phyloP scores from a whole-genome alignment of 2,113 vertebrate genomes.

The Pithys albifrons region DNA sequence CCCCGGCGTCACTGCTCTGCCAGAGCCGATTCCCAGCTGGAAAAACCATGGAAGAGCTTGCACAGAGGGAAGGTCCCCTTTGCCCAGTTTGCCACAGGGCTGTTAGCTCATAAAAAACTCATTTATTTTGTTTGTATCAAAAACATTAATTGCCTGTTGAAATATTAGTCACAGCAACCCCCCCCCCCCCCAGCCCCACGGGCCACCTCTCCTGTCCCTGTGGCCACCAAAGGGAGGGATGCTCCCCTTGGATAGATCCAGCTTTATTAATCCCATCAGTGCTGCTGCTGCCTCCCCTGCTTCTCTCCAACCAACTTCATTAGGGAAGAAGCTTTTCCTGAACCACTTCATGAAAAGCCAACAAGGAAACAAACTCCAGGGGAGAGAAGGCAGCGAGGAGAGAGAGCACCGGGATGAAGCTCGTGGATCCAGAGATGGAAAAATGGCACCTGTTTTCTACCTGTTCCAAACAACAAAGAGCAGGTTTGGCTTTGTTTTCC shows the following conservation, averaged over 20 bases:
- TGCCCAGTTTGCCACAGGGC: no score
- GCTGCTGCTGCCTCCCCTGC: background rate
- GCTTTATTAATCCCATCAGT: fast-evolving
- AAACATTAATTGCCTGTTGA: background rate
- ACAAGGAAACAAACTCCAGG: background rate
- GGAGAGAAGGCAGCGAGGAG: background rate
- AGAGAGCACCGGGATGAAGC: background rate
- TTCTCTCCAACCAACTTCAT: fast-evolving
- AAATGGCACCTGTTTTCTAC: background rate
- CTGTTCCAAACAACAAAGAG: fast-evolving
- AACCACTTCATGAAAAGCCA: background rate
- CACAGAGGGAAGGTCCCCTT: no score
- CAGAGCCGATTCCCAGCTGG: background rate
- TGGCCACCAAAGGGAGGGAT: background rate
- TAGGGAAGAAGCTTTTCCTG: background rate
- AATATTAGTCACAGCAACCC: fast-evolving
- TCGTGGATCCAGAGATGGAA: background rate
- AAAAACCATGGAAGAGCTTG: no score
- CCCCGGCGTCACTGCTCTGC: fast-evolving
- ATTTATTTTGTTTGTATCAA: fast-evolving
- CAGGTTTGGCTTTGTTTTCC: background rate
- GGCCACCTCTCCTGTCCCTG: background rate
- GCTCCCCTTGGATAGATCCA: background rate
- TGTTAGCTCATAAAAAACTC: no score
- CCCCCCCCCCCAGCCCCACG: fast-evolving